Evolutionary conservation across 2,888 invertebrate genomes (phyloP).

Genomic region (Cecidostiba fungosa): DNA sequence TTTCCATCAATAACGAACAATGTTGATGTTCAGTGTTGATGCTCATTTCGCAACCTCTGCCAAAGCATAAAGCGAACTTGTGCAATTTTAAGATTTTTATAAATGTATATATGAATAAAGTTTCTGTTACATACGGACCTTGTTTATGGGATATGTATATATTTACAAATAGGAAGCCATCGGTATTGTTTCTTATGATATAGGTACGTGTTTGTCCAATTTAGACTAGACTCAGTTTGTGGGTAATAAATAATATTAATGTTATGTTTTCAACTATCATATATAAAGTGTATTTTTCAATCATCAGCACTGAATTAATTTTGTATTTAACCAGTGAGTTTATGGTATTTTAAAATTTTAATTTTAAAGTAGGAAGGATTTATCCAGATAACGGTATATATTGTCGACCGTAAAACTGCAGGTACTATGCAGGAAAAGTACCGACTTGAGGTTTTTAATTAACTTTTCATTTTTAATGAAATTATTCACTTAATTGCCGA

Average conservation of each 20-base stretch:
- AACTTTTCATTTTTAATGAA: not conserved
- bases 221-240: too few species aligned
- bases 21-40: not conserved
- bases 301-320: not conserved
- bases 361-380: too few species aligned
- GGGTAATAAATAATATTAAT: not conserved
- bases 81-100: not conserved
- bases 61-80: not conserved
- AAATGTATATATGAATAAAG: conserved; percentile 4
- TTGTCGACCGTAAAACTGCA: too few species aligned
- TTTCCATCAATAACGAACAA: not conserved
- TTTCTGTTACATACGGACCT: conserved; percentile 23
- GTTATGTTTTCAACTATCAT: not conserved
- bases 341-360: not conserved
- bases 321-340: not conserved
- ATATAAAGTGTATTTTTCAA: not conserved
- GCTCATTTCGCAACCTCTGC: conserved; percentile 1
- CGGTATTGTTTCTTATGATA: not conserved
- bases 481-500: not conserved
- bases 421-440: not conserved
- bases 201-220: not conserved
- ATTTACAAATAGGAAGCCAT: conserved; percentile 24
- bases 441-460: not conserved
- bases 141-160: not conserved
- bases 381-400: too few species aligned